Base-by-base conservation (phyloP, 2,888 invertebrate genomes). In the Xanthia togata region DNA sequence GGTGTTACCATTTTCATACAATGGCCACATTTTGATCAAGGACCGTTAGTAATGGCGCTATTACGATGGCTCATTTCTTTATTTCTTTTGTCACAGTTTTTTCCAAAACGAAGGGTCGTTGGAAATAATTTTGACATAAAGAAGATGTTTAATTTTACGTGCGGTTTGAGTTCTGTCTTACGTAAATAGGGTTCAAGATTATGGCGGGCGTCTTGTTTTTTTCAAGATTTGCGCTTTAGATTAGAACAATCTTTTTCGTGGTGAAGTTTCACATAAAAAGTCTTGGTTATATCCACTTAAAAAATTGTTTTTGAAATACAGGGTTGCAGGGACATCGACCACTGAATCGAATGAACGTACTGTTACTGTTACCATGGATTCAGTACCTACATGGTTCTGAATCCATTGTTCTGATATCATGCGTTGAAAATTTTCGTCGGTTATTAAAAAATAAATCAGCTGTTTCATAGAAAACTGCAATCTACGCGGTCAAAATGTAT, bases 1-100 rank as follows among this genome's bases (percentile, higher is more conserved):
- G 89, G 89, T 92, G 90, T 88, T 89, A 88, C 88, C 89, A 91
- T 92, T 92, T 89, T 84, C 78, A 86, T 85, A 91, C 87, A 92
- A 92, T 89, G 87, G 88, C 84, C 65, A 74, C 88, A 84, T 91
- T 92, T 86, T 84, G 85, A 89, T 89, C 90, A 89, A 89, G 85
- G 88, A 88, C 86, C 86, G 87, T 82, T 79, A 81, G 86, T 90
- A 91, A 91, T 90, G 87, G 73, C 70, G 74, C 75, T 81, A 87
- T 90, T 89, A 88, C 59, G 79, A 76, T 74, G 79, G 84, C 71
- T 76, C 78, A 70, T 88, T 87, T 80, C 81, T 82, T 86, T 78
- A 17, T 70, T 85, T 77, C 60, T 57, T 83, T 87, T 79, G 70
- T 76, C 70, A 80, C 78, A 82, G 81, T 79, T 81, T 81, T 76